A percentile compares a stretch with the other conserved stretches of the same genome.
Evolutionary conservation across 37 sponge, comb jelly and placozoan genomes (phyloP).

Genomic region (Cliona cf. orientalis): DNA sequence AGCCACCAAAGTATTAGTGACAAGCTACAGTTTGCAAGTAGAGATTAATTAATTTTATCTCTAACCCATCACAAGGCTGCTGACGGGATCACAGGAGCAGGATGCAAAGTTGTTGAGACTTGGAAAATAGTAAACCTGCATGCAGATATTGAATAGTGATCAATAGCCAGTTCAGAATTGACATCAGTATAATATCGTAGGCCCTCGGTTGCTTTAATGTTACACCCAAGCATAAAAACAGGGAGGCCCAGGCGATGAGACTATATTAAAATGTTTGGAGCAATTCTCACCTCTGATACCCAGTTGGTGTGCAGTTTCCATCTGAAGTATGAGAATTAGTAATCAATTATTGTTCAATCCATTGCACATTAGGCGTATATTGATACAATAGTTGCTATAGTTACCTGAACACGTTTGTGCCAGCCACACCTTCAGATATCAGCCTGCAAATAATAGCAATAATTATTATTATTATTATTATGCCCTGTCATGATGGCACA

Average conservation of each 20-base stretch:
- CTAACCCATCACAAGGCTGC: constrained; percentile 74
- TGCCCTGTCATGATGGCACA: neutral
- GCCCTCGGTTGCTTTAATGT: too few species aligned
- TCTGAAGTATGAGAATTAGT: constrained; percentile 19
- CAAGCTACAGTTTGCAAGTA: too few species aligned
- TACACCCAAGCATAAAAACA: too few species aligned
- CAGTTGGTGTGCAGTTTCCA: constrained; percentile 76
- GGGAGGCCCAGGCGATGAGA: neutral
- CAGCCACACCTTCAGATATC: constrained; percentile 21
- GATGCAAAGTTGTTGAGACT: constrained; percentile 47
- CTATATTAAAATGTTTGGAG: neutral
- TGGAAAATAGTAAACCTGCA: constrained; percentile 61
- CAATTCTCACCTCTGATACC: constrained; percentile 62
- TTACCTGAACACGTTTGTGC: constrained; percentile 59
- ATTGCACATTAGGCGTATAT: neutral
- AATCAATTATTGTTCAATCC: neutral
- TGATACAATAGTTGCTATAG: too few species aligned
- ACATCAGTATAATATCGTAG: too few species aligned
- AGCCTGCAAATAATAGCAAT: constrained; percentile 20
- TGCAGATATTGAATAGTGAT: too few species aligned
- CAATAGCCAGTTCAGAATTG: too few species aligned
- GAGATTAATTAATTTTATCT: neutral
- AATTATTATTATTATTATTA: neutral
- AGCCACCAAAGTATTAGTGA: too few species aligned
- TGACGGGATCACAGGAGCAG: constrained; percentile 48